Percentiles rank a stretch among this genome's conserved stretches.
phyloP scores from a whole-genome alignment of 2,113 vertebrate species.

The Parus major region DNA sequence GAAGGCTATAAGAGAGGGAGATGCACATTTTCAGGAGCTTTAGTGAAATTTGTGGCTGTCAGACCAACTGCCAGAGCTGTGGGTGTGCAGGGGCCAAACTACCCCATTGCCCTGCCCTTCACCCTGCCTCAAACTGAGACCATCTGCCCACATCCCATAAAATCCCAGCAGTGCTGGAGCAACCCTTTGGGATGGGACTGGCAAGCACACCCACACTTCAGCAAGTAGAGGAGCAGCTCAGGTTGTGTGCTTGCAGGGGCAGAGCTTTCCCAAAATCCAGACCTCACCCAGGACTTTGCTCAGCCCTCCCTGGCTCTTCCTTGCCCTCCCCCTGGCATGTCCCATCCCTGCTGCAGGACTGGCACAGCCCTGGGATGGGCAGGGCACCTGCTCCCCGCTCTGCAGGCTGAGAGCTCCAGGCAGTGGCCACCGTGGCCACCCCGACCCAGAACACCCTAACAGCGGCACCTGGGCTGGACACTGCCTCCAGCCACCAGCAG shows the following conservation, averaged over 20 bases:
- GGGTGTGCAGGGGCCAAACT: background rate
- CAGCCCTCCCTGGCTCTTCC: background rate
- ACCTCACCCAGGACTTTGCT: background rate
- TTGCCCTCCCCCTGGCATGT: fast-evolving
- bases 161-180: background rate
- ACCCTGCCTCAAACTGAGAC: fast-evolving
- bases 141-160: background rate
- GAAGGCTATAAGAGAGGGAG: background rate
- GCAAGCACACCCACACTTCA: fast-evolving
- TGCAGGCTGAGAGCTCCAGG: background rate
- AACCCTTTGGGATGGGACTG: background rate
- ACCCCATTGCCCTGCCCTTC: background rate
- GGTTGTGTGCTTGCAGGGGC: fast-evolving
- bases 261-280: background rate
- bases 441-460: background rate
- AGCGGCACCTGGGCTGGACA: background rate
- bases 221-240: background rate
- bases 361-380: fast-evolving
- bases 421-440: fast-evolving
- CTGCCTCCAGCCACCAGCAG: background rate
- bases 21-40: background rate
- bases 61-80: background rate
- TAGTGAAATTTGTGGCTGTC: background rate
- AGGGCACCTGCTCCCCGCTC: background rate
- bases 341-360: background rate